phyloP scores from a whole-genome alignment of 2,113 vertebrate genomes.

The Ibidorhyncha struthersii region DNA sequence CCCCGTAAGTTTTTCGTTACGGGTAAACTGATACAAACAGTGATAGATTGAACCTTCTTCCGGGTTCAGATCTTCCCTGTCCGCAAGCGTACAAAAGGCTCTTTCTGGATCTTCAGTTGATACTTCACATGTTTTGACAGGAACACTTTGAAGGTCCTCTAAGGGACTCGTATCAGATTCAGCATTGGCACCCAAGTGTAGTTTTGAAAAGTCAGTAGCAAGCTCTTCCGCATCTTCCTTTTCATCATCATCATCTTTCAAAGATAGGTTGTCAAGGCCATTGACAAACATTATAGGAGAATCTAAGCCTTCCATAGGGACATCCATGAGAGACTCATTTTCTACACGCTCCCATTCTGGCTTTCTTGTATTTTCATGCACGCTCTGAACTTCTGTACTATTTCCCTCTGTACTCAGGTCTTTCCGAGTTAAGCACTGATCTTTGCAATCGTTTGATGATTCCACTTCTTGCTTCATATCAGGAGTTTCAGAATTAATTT shows the following conservation, averaged over 20 bases:
- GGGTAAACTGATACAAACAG: slow-evolving; percentile 91
- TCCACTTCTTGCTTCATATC: slow-evolving; percentile 44
- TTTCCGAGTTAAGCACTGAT: slow-evolving; percentile 16
- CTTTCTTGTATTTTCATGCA: slow-evolving; percentile 18
- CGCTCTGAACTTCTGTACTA: not conserved
- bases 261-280: slow-evolving; percentile 32
- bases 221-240: slow-evolving; percentile 64
- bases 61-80: slow-evolving; percentile 72
- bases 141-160: slow-evolving; percentile 43
- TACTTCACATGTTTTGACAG: slow-evolving; percentile 75
- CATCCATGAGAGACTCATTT: not conserved
- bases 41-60: slow-evolving; percentile 87
- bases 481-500: slow-evolving; percentile 26
- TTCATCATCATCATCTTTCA: slow-evolving; percentile 38
- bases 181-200: slow-evolving; percentile 74
- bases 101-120: slow-evolving; percentile 83
- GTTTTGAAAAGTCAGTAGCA: slow-evolving; percentile 70
- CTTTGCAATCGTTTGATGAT: not conserved
- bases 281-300: not conserved
- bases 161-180: slow-evolving; percentile 55
- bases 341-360: not conserved
- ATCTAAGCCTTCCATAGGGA: not conserved
- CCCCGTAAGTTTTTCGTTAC: slow-evolving; percentile 87
- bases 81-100: slow-evolving; percentile 86
- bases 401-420: slow-evolving; percentile 21